phyloP scores from a whole-genome alignment of 2,113 vertebrate genomes.

The Sprattus sprattus region DNA sequence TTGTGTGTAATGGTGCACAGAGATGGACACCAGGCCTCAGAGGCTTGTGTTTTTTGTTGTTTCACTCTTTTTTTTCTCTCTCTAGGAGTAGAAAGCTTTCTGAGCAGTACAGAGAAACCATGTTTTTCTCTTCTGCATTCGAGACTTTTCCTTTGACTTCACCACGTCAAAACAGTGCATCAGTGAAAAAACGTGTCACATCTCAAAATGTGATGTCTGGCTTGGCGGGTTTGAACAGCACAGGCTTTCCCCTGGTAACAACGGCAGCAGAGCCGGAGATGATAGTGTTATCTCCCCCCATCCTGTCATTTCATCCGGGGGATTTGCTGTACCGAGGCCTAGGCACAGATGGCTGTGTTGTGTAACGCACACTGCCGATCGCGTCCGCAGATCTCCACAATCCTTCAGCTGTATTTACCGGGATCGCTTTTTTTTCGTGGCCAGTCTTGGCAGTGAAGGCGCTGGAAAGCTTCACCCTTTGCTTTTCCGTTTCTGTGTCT shows the following conservation, averaged over 20 bases:
- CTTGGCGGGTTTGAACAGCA: too few species aligned
- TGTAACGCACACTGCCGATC: neutral
- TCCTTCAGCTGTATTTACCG: neutral
- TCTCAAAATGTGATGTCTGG: neutral
- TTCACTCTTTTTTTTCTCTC: neutral
- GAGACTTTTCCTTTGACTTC: neutral
- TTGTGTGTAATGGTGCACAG: neutral
- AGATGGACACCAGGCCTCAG: neutral
- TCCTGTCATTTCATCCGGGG: neutral
- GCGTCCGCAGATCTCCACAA: neutral
- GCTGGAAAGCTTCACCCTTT: neutral
- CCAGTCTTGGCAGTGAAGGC: neutral
- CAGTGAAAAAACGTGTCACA: neutral
- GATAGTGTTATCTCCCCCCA: neutral
- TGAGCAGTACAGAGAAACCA: neutral
- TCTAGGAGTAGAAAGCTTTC: neutral
- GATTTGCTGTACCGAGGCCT: neutral
- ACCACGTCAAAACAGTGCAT: neutral
- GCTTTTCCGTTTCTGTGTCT: too few species aligned
- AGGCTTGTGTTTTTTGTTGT: slow-evolving; percentile 6
- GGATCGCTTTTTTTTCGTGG: too few species aligned
- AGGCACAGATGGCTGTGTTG: neutral
- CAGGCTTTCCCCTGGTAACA: too few species aligned
- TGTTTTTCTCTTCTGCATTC: neutral
- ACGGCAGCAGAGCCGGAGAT: neutral